Conservation (phyloP, 1,140 invertebrate genomes). For the Nebria ingens region DNA sequence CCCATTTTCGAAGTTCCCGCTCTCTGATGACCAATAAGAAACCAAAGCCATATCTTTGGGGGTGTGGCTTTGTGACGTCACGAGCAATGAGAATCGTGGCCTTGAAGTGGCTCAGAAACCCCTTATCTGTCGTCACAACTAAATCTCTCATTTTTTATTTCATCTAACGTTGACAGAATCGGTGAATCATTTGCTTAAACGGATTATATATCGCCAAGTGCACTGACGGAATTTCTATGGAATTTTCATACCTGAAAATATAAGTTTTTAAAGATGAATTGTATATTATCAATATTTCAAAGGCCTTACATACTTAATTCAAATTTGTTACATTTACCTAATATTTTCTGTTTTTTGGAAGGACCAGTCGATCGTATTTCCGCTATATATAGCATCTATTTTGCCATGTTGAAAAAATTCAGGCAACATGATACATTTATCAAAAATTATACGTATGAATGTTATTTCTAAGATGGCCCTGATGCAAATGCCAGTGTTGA, state of each 20-base stretch:
- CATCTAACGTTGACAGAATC: constrained; percentile 9
- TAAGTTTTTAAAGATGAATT: too few species aligned
- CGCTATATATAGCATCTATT: constrained; percentile 10
- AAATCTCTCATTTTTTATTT: constrained; percentile 11
- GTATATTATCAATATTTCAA: too few species aligned
- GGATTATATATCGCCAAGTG: constrained; percentile 11
- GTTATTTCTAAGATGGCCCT: not conserved
- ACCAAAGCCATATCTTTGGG: too few species aligned
- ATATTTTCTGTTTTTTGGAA: too few species aligned
- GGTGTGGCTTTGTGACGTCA: too few species aligned
- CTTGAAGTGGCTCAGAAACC: too few species aligned
- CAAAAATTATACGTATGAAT: not conserved
- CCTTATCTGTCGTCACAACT: constrained; percentile 6
- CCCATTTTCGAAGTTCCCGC: too few species aligned
- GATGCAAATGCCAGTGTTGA: not conserved
- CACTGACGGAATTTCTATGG: not conserved
- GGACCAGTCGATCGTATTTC: constrained; percentile 11
- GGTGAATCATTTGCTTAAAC: constrained; percentile 12
- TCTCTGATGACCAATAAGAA: too few species aligned
- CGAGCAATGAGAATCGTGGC: too few species aligned
- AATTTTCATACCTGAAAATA: too few species aligned
- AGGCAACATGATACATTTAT: constrained; percentile 9
- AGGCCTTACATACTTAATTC: too few species aligned
- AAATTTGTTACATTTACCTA: too few species aligned
- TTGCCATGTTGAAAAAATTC: constrained; percentile 13